Evolutionary conservation across 2,113 vertebrate genomes (phyloP).

Genomic region (Atherinomorus stipes): DNA sequence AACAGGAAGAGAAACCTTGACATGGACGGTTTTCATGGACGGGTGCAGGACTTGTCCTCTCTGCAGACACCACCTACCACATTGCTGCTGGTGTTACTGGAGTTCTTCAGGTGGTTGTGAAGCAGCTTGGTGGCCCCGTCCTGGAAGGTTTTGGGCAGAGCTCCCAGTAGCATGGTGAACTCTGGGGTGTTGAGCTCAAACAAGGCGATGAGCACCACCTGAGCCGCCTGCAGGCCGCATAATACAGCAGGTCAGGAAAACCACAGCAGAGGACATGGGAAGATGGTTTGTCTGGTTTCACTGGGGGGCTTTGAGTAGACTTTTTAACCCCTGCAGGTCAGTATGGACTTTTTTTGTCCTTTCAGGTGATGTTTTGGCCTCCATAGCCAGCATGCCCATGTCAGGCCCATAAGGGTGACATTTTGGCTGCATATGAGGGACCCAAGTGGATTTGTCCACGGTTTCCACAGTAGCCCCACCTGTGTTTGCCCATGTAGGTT

Average conservation of each 20-base stretch:
- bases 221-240: constrained; percentile 87
- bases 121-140: constrained; percentile 98
- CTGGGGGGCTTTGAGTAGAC: background rate
- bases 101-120: constrained; percentile 98
- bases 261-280: background rate
- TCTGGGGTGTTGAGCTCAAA: constrained; percentile 98
- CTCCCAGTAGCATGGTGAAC: constrained; percentile 99
- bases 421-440: too few species aligned
- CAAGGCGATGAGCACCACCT: constrained; percentile 95
- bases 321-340: too few species aligned
- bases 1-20: constrained; percentile 10
- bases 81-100: constrained; percentile 89
- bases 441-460: too few species aligned
- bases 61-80: constrained; percentile 83
- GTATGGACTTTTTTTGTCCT: too few species aligned
- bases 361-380: too few species aligned
- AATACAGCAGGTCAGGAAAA: constrained; percentile 14
- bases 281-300: constrained; percentile 24
- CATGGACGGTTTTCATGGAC: too few species aligned
- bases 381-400: too few species aligned
- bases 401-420: too few species aligned
- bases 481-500: too few species aligned
- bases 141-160: constrained; percentile 99
- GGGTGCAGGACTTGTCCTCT: too few species aligned
- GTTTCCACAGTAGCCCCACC: too few species aligned